These are phyloP conservation scores for Sebastes iracundus DNA, from an alignment of 2,797 vertebrate species.

Conservation along the genomic window DNA sequence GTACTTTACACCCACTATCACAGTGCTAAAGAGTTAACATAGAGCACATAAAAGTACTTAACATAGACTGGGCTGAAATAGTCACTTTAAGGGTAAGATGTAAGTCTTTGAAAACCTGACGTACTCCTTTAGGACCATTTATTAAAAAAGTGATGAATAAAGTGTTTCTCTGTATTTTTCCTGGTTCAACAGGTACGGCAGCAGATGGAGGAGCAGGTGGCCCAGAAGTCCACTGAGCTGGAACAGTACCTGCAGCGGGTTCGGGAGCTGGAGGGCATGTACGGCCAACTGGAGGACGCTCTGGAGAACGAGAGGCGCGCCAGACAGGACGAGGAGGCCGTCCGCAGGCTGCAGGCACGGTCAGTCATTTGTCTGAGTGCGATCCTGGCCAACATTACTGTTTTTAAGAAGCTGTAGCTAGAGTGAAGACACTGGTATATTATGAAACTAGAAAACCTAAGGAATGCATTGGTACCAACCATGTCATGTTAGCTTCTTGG, in stretches of 20 bases:
- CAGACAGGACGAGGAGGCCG: slow-evolving; percentile 92
- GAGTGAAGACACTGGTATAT: no score
- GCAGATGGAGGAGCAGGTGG: slow-evolving; percentile 95
- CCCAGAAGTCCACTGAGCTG: slow-evolving; percentile 94
- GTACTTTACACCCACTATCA: no score
- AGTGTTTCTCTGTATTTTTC: not conserved
- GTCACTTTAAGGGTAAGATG: not conserved
- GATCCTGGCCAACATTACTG: no score
- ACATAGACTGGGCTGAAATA: not conserved
- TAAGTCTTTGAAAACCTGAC: not conserved
- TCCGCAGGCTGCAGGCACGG: slow-evolving; percentile 93
- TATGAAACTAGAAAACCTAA: no score
- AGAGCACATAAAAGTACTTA: no score
- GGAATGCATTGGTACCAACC: no score
- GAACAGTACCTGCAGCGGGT: slow-evolving; percentile 95
- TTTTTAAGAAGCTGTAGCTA: no score
- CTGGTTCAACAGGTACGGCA: slow-evolving; percentile 86
- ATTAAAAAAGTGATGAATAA: not conserved
- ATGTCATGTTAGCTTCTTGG: no score
- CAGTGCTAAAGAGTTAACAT: not conserved
- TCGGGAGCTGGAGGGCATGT: slow-evolving; percentile 93
- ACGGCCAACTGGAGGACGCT: slow-evolving; percentile 91
- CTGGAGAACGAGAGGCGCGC: slow-evolving; percentile 92
- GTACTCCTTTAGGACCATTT: not conserved
- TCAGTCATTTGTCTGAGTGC: slow-evolving; percentile 55